Evolutionary conservation across 1,140 invertebrate species (phyloP).

Genomic region (Bombus turneri): DNA sequence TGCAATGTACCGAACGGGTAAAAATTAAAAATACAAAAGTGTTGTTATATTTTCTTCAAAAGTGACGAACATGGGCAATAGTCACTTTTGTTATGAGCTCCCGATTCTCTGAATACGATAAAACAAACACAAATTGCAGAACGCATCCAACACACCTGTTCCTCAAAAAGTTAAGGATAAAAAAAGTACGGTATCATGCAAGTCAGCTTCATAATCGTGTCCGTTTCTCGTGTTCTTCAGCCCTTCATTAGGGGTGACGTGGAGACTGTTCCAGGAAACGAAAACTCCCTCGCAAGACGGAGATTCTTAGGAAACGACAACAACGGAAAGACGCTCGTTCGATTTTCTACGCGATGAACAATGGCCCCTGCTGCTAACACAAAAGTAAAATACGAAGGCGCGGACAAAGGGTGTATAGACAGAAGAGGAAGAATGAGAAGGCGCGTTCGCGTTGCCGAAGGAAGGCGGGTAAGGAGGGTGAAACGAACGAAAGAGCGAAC

Average conservation of each 20-base stretch:
- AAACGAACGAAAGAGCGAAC: not conserved
- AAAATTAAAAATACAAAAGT: not conserved
- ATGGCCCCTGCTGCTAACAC: constrained; percentile 28
- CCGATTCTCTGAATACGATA: not conserved
- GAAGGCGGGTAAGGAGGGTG: not conserved
- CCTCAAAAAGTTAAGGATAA: not conserved
- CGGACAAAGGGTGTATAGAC: constrained; percentile 51
- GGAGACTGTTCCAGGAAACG: not conserved
- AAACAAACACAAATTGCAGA: not conserved
- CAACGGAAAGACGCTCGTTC: constrained; percentile 27
- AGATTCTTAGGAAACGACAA: not conserved
- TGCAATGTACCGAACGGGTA: not conserved
- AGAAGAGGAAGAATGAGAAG: constrained; percentile 27
- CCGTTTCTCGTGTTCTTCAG: not conserved
- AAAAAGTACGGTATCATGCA: not conserved
- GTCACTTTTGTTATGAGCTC: too few relatives aligned
- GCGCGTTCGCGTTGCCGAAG: not conserved
- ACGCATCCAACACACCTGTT: not conserved
- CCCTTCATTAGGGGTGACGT: not conserved
- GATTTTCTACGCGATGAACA: constrained; percentile 54
- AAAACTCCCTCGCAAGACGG: not conserved
- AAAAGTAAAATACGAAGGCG: constrained; percentile 33
- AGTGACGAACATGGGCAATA: too few relatives aligned
- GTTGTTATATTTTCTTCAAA: too few relatives aligned
- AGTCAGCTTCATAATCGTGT: not conserved